Percentiles rank a stretch among this genome's conserved stretches.
Evolutionary conservation across 2,113 vertebrate genomes (phyloP).

Genomic region (Indri indri): DNA sequence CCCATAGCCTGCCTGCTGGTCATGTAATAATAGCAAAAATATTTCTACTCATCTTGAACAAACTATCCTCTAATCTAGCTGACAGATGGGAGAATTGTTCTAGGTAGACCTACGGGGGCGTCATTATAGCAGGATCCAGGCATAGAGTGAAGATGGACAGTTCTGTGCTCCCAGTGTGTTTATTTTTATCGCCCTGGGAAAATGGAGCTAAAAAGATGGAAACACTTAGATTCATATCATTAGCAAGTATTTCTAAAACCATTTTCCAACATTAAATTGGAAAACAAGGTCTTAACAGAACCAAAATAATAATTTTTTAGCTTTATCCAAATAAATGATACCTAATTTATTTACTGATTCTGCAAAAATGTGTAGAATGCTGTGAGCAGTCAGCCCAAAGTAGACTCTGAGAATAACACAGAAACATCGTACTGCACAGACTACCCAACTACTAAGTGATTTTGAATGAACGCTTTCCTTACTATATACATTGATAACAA

Average conservation of each 20-base stretch:
- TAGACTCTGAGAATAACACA: slow-evolving; percentile 14
- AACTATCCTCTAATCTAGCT: not conserved
- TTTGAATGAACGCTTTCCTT: slow-evolving; percentile 28
- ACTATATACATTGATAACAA: not conserved
- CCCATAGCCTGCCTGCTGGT: not conserved
- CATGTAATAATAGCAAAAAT: slow-evolving; percentile 23
- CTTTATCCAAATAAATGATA: not conserved
- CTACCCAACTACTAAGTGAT: not conserved
- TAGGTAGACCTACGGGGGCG: not conserved
- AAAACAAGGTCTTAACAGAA: slow-evolving; percentile 52
- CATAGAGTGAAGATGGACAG: not conserved
- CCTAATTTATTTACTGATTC: not conserved
- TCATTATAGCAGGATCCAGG: not conserved
- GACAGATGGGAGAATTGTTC: not conserved
- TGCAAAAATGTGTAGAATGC: not conserved
- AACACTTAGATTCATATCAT: slow-evolving; percentile 9
- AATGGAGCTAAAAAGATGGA: not conserved
- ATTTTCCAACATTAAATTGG: not conserved
- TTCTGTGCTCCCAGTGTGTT: not conserved
- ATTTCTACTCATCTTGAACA: not conserved
- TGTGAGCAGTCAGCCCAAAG: not conserved
- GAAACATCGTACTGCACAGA: not conserved
- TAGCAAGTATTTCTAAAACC: slow-evolving; percentile 38
- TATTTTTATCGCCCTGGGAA: slow-evolving; percentile 23
- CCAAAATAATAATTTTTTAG: not conserved